Evolutionary conservation across 2,797 vertebrate species (phyloP).

Genomic region (Anas georgica): DNA sequence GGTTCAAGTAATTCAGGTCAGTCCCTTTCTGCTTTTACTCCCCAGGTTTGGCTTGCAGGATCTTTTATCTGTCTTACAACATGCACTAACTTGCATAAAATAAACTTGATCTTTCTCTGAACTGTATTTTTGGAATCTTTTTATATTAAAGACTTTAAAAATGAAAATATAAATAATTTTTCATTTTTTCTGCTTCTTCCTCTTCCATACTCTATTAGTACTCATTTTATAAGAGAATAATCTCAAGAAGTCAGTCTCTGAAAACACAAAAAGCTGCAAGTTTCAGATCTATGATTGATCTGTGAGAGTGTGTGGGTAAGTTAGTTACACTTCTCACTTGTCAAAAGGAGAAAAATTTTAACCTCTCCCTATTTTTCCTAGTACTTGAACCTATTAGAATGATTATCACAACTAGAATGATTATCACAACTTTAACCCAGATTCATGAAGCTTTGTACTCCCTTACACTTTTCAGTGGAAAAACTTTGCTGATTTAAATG

Average conservation of each 20-base stretch:
- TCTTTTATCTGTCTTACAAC: neutral
- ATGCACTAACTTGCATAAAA: neutral
- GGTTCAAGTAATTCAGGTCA: neutral
- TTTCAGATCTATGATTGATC: neutral
- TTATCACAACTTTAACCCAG: neutral
- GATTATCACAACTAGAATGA: neutral
- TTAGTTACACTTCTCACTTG: neutral
- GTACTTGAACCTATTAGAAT: neutral
- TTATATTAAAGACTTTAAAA: neutral
- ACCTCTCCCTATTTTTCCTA: neutral
- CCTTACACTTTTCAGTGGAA: neutral
- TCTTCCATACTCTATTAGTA: neutral
- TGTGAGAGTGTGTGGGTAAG: neutral
- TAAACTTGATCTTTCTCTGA: neutral
- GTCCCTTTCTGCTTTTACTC: neutral
- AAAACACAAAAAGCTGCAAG: neutral
- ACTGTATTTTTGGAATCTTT: neutral
- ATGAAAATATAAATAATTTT: neutral
- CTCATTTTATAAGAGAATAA: neutral
- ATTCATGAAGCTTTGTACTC: neutral
- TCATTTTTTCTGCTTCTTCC: neutral
- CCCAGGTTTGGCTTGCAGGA: neutral
- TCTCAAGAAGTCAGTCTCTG: neutral
- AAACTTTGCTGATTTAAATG: slow-evolving; percentile 4
- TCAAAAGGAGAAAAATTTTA: neutral